Evolutionary conservation across 2,888 invertebrate genomes (phyloP).

Genomic region (Noctua comes): DNA sequence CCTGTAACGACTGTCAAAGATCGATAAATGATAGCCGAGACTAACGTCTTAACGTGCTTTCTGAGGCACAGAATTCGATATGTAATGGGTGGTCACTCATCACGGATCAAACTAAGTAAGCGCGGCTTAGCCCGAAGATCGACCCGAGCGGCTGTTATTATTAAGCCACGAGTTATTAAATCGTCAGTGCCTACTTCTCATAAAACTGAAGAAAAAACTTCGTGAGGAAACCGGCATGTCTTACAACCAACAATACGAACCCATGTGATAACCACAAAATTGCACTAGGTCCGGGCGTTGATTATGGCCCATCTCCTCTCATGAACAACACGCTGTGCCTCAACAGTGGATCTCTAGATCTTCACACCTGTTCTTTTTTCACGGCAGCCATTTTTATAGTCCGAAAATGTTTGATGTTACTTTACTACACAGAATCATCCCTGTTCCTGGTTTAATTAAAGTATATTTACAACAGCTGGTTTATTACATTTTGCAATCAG

Average conservation of each 20-base stretch:
- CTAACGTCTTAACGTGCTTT: too few species aligned
- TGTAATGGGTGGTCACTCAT: too few species aligned
- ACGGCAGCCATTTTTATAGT: background rate
- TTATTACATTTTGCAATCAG: constrained; percentile 19
- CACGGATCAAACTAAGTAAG: too few species aligned
- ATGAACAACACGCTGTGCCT: background rate
- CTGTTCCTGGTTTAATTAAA: constrained; percentile 16
- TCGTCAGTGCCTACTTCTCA: background rate
- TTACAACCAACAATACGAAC: background rate
- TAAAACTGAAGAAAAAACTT: background rate
- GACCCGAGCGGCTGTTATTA: too few species aligned
- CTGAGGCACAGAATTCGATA: too few species aligned
- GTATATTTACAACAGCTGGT: constrained; percentile 9
- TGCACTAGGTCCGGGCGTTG: background rate
- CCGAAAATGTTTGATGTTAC: too few species aligned
- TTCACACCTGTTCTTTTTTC: background rate
- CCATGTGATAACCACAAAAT: background rate
- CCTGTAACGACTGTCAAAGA: too few species aligned
- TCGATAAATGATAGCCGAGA: too few species aligned
- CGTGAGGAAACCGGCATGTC: background rate
- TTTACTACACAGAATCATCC: too few species aligned
- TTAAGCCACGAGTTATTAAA: too few species aligned
- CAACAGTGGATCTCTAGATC: background rate
- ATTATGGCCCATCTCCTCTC: background rate
- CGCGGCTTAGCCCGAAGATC: too few species aligned